Percentiles rank a stretch among this genome's conserved stretches.
Evolutionary conservation across 2,888 invertebrate species (phyloP).

Genomic region (Polyommatus icarus): DNA sequence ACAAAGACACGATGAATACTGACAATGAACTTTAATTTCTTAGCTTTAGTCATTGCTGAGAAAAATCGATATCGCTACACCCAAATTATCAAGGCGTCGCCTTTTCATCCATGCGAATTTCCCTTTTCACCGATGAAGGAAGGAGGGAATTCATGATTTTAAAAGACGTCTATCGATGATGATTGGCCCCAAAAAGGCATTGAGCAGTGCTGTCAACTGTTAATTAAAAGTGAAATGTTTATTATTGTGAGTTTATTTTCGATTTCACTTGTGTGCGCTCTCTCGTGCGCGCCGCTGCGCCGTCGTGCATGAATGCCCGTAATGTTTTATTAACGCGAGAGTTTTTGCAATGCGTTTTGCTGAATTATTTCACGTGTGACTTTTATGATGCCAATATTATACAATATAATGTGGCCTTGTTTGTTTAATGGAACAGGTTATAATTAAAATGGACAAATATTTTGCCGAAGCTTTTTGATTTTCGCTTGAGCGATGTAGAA

Average conservation of each 20-base stretch:
- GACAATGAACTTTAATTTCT: no score
- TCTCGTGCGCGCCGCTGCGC: conserved; percentile 51
- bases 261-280: conserved; percentile 64
- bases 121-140: no score
- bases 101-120: no score
- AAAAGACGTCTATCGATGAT: neutral
- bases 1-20: no score
- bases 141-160: neutral
- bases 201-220: conserved; percentile 30
- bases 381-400: conserved; percentile 30
- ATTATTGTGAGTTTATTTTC: conserved; percentile 44
- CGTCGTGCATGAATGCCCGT: conserved; percentile 55
- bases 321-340: conserved; percentile 55
- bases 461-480: neutral
- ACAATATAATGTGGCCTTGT: conserved; percentile 20
- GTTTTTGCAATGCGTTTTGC: conserved; percentile 38
- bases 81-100: no score
- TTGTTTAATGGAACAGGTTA: neutral
- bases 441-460: neutral
- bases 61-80: no score
- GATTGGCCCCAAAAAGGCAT: conserved; percentile 18
- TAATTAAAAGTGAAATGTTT: conserved; percentile 41
- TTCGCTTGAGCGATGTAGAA: neutral
- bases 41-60: no score
- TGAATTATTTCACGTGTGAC: conserved; percentile 33